These are phyloP conservation scores for Pristiophorus japonicus DNA, from an alignment of 2,113 vertebrate species.

Conservation along the genomic window DNA sequence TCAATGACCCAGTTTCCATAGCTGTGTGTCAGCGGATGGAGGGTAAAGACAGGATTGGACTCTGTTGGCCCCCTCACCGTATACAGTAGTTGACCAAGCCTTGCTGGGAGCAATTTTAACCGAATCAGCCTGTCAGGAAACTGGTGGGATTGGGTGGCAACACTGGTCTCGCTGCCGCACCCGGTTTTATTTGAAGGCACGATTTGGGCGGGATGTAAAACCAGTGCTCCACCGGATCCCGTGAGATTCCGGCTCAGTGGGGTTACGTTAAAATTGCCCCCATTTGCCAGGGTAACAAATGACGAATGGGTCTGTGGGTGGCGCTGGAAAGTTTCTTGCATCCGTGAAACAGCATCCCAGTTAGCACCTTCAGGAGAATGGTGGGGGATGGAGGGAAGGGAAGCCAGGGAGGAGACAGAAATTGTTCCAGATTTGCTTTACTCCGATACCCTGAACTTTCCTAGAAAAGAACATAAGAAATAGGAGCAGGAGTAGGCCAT, in stretches of 20 bases:
- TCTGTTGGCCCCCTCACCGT: not conserved
- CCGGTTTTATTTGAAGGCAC: not conserved
- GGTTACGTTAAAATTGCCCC: not conserved
- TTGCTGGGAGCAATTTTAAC: not conserved
- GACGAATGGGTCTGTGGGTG: not conserved
- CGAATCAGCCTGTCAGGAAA: not conserved
- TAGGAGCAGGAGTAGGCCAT: too few relatives aligned
- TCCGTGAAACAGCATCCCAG: not conserved
- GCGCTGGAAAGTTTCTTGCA: not conserved
- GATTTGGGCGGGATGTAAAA: not conserved
- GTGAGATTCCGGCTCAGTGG: not conserved
- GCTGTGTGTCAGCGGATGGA: not conserved
- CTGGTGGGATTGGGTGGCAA: not conserved
- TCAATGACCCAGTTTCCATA: too few relatives aligned
- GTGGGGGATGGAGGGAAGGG: too few relatives aligned
- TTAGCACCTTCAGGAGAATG: too few relatives aligned
- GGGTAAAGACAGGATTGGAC: not conserved
- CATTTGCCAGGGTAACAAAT: not conserved
- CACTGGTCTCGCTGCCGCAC: not conserved
- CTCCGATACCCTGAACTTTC: not conserved
- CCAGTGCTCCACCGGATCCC: not conserved
- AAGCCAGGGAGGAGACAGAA: not conserved
- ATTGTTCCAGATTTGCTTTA: not conserved
- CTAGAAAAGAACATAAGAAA: too few relatives aligned
- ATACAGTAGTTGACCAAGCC: not conserved